Conservation (phyloP, 2,113 vertebrate species). For the Nyctereutes procyonoides region DNA sequence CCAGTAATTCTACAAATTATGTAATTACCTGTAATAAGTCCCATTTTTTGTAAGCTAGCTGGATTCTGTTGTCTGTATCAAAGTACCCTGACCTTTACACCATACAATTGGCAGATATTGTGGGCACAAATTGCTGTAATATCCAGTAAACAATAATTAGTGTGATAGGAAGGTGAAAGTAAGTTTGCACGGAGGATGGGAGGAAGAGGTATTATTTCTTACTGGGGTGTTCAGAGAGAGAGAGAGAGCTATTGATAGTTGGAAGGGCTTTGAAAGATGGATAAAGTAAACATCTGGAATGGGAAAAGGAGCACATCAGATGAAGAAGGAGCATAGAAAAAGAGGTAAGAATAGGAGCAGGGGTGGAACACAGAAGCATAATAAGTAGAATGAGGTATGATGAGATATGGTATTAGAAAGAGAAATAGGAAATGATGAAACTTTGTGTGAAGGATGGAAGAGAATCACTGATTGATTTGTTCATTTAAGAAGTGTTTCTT, state of each 20-base stretch:
- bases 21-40: neutral
- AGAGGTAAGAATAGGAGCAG: neutral
- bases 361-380: neutral
- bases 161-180: neutral
- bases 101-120: fast-evolving
- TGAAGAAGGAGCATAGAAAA: neutral
- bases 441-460: slow-evolving; percentile 1
- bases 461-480: slow-evolving; percentile 61
- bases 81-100: neutral
- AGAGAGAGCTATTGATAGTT: neutral
- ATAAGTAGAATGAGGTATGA: slow-evolving; percentile 23
- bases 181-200: neutral
- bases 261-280: neutral
- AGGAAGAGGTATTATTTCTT: neutral
- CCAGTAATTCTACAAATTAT: neutral
- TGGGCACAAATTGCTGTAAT: neutral
- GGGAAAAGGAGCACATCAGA: neutral
- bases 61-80: neutral
- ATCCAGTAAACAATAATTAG: neutral
- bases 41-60: neutral
- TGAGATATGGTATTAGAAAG: slow-evolving; percentile 51
- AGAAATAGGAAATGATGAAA: slow-evolving; percentile 72
- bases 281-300: neutral
- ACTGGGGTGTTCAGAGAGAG: slow-evolving; percentile 17
- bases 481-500: slow-evolving; percentile 60